phyloP scores from a whole-genome alignment of 2,797 vertebrate species.

The Intellagama lesueurii region DNA sequence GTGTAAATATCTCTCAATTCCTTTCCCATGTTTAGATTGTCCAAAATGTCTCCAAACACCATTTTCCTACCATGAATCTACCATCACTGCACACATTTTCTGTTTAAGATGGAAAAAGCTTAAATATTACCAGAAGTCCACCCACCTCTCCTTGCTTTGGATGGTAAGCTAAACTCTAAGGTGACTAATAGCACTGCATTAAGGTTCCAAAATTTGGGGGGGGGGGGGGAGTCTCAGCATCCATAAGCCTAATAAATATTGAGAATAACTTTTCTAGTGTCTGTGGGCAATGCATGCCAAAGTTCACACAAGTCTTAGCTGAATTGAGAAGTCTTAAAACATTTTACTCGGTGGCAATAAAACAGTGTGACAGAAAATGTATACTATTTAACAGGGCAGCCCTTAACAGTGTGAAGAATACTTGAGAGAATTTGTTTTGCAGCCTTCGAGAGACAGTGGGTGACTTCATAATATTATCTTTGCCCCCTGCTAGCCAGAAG shows the following conservation, averaged over 20 bases:
- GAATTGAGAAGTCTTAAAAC: background rate
- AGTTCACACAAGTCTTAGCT: background rate
- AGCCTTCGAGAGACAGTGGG: conserved; percentile 37
- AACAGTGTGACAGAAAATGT: conserved; percentile 13
- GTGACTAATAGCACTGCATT: background rate
- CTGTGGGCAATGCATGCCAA: conserved; percentile 21
- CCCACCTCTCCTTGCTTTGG: background rate
- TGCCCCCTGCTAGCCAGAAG: background rate
- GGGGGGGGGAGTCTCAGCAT: background rate
- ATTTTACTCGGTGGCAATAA: conserved; percentile 29
- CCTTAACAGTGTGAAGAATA: conserved; percentile 6
- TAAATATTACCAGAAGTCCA: background rate
- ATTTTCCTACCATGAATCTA: background rate
- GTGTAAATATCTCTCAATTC: background rate
- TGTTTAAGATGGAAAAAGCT: background rate
- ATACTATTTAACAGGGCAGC: conserved; percentile 29
- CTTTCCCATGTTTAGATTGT: background rate
- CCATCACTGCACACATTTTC: background rate
- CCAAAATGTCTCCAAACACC: background rate
- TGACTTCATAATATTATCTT: conserved; percentile 27
- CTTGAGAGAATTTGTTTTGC: conserved; percentile 20
- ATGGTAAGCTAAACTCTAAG: conserved; percentile 6
- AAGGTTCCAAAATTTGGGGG: background rate
- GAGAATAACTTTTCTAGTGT: background rate
- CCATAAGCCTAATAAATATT: conserved; percentile 37